Evolutionary conservation across 2,113 vertebrate genomes (phyloP).

Genomic region (Cyprinodon variegatus): DNA sequence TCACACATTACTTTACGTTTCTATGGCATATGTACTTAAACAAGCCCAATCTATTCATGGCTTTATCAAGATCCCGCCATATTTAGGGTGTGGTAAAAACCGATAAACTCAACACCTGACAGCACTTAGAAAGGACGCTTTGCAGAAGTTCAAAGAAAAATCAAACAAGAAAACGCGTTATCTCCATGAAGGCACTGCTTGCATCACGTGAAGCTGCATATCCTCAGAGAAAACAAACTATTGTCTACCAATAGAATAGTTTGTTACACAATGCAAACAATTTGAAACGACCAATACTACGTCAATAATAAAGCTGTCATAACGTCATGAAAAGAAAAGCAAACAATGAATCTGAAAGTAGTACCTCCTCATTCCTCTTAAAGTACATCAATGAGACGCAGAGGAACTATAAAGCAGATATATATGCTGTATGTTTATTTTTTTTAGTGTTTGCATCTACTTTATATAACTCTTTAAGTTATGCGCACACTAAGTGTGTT

Average conservation of each 20-base stretch:
- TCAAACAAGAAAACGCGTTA: neutral
- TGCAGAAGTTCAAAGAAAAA: neutral
- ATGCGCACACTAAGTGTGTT: neutral
- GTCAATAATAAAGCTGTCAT: slow-evolving; percentile 2
- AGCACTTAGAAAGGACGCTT: neutral
- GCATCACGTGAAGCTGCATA: neutral
- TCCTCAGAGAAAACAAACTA: neutral
- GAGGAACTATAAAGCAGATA: slow-evolving; percentile 31
- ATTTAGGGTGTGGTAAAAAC: neutral
- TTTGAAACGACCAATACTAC: slow-evolving; percentile 1
- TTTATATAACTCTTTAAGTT: slow-evolving; percentile 28
- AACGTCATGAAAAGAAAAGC: slow-evolving; percentile 19
- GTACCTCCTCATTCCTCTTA: slow-evolving; percentile 19
- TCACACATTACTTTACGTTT: neutral
- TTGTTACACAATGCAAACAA: neutral
- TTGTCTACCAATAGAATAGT: neutral
- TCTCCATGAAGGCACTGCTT: neutral
- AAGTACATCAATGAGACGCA: slow-evolving; percentile 4
- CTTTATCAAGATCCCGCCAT: neutral
- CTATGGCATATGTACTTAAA: neutral
- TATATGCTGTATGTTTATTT: slow-evolving; percentile 39
- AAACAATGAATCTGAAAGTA: slow-evolving; percentile 16
- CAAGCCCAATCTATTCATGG: neutral
- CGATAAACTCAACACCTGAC: neutral
- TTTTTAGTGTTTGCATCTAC: slow-evolving; percentile 6